Percentiles rank a stretch among this genome's conserved stretches.
Conservation (phyloP, 2,113 vertebrate genomes). For the Athene noctua region DNA sequence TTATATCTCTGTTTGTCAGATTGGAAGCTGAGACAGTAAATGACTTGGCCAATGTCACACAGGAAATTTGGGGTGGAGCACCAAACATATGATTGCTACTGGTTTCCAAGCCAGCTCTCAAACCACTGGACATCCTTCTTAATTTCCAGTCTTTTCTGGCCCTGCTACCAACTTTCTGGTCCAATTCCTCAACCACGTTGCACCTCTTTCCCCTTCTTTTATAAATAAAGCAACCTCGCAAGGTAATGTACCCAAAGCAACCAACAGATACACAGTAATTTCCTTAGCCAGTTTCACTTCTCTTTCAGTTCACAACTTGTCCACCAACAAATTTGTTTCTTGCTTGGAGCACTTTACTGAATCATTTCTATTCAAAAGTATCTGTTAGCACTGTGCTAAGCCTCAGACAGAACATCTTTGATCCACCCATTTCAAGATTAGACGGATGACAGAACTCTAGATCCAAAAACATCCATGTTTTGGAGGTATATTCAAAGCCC, state of each 20-base stretch:
- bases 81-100: slow-evolving; percentile 27
- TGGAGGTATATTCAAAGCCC: slow-evolving; percentile 23
- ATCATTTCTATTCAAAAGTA: slow-evolving; percentile 7
- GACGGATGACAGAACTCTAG: slow-evolving; percentile 34
- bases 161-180: not conserved
- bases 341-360: slow-evolving; percentile 3
- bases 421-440: slow-evolving; percentile 56
- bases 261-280: not conserved
- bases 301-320: slow-evolving; percentile 6
- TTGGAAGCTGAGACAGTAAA: slow-evolving; percentile 13
- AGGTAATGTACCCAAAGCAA: not conserved
- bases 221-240: not conserved
- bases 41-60: not conserved
- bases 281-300: not conserved
- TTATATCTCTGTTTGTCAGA: not conserved
- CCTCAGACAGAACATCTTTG: slow-evolving; percentile 42
- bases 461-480: slow-evolving; percentile 32
- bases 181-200: not conserved
- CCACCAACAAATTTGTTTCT: slow-evolving; percentile 1
- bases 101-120: not conserved
- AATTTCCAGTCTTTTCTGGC: slow-evolving; percentile 45
- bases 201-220: not conserved
- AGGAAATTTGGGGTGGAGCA: slow-evolving; percentile 32
- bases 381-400: slow-evolving; percentile 49
- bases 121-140: slow-evolving; percentile 37